Evolutionary conservation across 2,113 vertebrate species (phyloP).

Genomic region (Planiliza haematocheilus): DNA sequence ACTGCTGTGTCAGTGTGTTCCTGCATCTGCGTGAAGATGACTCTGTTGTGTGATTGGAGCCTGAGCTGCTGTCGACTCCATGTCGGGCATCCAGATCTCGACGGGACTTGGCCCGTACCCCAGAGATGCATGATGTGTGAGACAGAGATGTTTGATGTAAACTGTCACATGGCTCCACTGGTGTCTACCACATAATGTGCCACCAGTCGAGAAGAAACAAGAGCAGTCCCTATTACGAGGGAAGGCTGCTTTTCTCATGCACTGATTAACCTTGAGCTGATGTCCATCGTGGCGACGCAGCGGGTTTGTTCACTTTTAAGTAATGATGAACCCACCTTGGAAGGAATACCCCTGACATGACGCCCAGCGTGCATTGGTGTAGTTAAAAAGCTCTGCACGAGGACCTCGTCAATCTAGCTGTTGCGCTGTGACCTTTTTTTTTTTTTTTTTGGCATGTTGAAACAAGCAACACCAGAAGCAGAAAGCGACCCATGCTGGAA

Average conservation of each 20-base stretch:
- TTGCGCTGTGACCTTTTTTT: slow-evolving; percentile 38
- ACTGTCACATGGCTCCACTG: slow-evolving; percentile 64
- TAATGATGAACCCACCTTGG: slow-evolving; percentile 35
- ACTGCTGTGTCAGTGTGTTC: slow-evolving; percentile 68
- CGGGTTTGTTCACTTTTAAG: slow-evolving; percentile 55
- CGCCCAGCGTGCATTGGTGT: slow-evolving; percentile 50
- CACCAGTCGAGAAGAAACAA: slow-evolving; percentile 36
- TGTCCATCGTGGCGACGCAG: slow-evolving; percentile 22
- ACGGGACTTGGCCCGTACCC: slow-evolving; percentile 63
- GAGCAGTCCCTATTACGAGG: not conserved
- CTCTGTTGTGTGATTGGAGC: slow-evolving; percentile 48
- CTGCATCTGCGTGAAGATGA: slow-evolving; percentile 46
- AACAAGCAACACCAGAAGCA: slow-evolving; percentile 1
- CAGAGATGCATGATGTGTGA: slow-evolving; percentile 66
- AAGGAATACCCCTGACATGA: slow-evolving; percentile 35
- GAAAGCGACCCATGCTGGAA: slow-evolving; percentile 26
- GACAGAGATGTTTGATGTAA: slow-evolving; percentile 74
- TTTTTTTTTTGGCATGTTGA: slow-evolving; percentile 12
- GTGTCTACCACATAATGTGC: slow-evolving; percentile 49
- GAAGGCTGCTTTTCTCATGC: not conserved
- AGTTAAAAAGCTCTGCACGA: slow-evolving; percentile 45
- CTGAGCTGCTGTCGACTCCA: slow-evolving; percentile 46
- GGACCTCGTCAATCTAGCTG: slow-evolving; percentile 37
- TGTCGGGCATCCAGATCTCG: slow-evolving; percentile 57
- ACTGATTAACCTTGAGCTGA: slow-evolving; percentile 69